phyloP scores from a whole-genome alignment of 2,888 invertebrate genomes.

The Tipula confusa region DNA sequence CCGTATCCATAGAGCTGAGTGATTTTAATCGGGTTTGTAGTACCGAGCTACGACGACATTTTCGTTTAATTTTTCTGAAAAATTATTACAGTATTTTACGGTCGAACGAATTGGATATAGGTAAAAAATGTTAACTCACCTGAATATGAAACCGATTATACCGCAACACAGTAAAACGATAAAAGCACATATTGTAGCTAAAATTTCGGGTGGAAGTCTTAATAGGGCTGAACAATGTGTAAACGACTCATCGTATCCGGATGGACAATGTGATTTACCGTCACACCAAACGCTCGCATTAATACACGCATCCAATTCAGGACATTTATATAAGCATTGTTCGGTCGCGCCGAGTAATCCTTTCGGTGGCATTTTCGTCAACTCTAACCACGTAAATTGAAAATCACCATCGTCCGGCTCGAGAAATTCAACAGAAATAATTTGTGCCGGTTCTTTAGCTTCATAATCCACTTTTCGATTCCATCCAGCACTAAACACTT shows the following conservation, averaged over 20 bases:
- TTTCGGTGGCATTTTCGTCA: conserved; percentile 55
- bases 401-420: conserved; percentile 71
- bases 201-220: conserved; percentile 70
- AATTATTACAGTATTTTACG: background rate
- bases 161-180: conserved; percentile 50
- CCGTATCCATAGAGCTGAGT: conserved; percentile 68
- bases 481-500: conserved; percentile 85
- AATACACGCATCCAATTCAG: conserved; percentile 77
- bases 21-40: conserved; percentile 76
- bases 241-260: conserved; percentile 73
- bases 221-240: conserved; percentile 74
- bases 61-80: conserved; percentile 54
- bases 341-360: conserved; percentile 53
- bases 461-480: conserved; percentile 56
- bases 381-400: conserved; percentile 77
- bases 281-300: conserved; percentile 77
- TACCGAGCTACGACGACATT: conserved; percentile 67
- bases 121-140: conserved; percentile 45
- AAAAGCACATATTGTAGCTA: conserved; percentile 55
- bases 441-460: conserved; percentile 57
- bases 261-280: conserved; percentile 71
- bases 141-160: conserved; percentile 52
- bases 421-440: conserved; percentile 74
- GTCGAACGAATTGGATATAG: background rate
- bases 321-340: conserved; percentile 71